Conservation (phyloP, 2,888 invertebrate species). For the Ennomos fuscantarius region DNA sequence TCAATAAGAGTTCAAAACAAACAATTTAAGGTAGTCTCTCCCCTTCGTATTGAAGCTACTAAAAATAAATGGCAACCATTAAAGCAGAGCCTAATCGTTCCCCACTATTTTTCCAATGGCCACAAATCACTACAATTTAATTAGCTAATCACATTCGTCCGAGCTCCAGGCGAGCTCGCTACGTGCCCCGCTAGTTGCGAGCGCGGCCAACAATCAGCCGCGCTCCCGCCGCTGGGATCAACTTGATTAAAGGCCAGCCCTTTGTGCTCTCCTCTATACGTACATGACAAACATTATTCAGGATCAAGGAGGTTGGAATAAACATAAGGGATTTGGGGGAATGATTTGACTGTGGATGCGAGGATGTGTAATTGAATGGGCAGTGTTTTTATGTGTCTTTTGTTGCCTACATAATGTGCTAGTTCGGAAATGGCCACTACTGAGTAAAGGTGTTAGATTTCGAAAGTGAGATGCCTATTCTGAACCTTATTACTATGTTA, state of each 20-base stretch:
- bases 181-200: conserved; percentile 26
- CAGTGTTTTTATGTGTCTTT: conserved; percentile 24
- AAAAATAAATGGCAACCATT: background rate
- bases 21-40: too few relatives aligned
- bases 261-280: conserved; percentile 32
- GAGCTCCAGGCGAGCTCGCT: background rate
- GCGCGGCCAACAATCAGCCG: conserved; percentile 31
- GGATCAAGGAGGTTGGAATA: conserved; percentile 35
- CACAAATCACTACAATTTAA: conserved; percentile 35
- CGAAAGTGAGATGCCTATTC: too few relatives aligned
- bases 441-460: too few relatives aligned
- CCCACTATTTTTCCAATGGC: conserved; percentile 22
- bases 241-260: conserved; percentile 41
- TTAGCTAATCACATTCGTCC: conserved; percentile 34
- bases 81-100: conserved; percentile 4
- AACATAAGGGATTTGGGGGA: conserved; percentile 29
- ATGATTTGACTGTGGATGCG: conserved; percentile 29
- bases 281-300: conserved; percentile 39
- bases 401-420: conserved; percentile 8
- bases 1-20: too few relatives aligned
- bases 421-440: background rate
- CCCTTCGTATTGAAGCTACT: too few relatives aligned
- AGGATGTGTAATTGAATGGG: conserved; percentile 23
- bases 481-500: too few relatives aligned
- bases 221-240: conserved; percentile 31